These are phyloP conservation scores for Otus sunia DNA, from an alignment of 2,113 vertebrate species.

Conservation along the genomic window DNA sequence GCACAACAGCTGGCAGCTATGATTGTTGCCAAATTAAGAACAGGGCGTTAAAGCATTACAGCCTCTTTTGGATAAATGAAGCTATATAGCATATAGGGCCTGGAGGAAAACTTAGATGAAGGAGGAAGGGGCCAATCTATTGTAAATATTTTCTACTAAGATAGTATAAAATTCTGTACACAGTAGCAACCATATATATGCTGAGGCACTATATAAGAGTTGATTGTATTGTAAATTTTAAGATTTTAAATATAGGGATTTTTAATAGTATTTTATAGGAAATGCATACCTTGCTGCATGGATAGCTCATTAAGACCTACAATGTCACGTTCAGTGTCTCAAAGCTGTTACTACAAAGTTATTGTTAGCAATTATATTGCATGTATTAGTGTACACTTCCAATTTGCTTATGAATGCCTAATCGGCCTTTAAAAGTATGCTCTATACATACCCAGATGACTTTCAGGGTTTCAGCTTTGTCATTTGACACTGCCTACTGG, in stretches of 20 bases:
- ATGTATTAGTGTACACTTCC: conserved; percentile 73
- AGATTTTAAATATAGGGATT: conserved; percentile 70
- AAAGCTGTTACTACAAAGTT: conserved; percentile 64
- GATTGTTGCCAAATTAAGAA: conserved; percentile 93
- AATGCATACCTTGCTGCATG: conserved; percentile 91
- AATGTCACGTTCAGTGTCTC: conserved; percentile 66
- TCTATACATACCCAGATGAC: conserved; percentile 34
- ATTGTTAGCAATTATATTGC: conserved; percentile 75
- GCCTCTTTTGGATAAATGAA: background rate
- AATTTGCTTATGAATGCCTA: conserved; percentile 44
- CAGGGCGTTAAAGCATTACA: conserved; percentile 79
- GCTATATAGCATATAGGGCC: background rate
- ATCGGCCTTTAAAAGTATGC: conserved; percentile 40
- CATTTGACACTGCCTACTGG: conserved; percentile 45
- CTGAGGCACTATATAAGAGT: conserved; percentile 51
- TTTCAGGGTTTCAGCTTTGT: conserved; percentile 43
- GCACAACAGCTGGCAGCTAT: conserved; percentile 95
- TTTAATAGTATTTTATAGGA: conserved; percentile 75
- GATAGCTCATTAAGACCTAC: conserved; percentile 71
- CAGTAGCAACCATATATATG: conserved; percentile 45
- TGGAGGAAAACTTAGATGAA: background rate
- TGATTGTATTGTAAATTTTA: conserved; percentile 70
- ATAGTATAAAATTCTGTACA: conserved; percentile 57
- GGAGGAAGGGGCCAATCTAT: conserved; percentile 23
- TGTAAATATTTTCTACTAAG: conserved; percentile 62